A percentile compares a stretch with the other conserved stretches of the same genome.
Evolutionary conservation across 2,797 vertebrate species (phyloP).

Genomic region (Halcyon smyrnensis): DNA sequence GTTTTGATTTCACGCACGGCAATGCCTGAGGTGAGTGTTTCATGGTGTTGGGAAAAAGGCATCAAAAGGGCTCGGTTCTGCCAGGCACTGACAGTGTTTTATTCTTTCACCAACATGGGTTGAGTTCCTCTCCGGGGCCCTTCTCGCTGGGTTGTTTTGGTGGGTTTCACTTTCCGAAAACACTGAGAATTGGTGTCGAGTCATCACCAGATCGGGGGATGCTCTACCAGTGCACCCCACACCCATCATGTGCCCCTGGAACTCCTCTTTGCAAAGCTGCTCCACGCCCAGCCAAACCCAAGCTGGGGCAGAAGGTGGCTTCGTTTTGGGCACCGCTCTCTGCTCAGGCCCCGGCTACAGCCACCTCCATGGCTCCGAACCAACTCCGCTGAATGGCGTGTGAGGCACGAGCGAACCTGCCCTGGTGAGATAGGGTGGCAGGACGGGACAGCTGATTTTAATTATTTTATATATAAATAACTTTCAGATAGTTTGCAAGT

Average conservation of each 20-base stretch:
- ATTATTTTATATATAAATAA: conserved; percentile 70
- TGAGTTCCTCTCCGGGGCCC: not conserved
- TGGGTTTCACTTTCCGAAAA: conserved; percentile 30
- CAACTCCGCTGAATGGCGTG: not conserved
- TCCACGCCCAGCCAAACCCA: fast-evolving
- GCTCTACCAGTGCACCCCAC: not conserved
- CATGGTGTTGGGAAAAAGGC: not conserved
- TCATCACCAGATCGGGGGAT: not conserved
- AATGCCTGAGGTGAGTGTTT: not conserved
- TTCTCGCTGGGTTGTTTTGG: not conserved
- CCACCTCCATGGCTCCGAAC: not conserved
- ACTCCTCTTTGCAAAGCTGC: not conserved
- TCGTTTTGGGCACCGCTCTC: fast-evolving
- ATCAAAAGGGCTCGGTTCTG: not conserved
- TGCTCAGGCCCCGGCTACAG: fast-evolving
- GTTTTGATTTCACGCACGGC: not conserved
- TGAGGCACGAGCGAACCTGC: not conserved
- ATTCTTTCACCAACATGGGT: not conserved
- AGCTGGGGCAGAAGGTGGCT: not conserved
- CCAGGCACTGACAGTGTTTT: not conserved
- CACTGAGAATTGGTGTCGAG: not conserved
- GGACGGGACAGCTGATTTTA: conserved; percentile 58
- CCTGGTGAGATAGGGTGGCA: not conserved
- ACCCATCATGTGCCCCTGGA: not conserved
- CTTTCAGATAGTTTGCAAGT: conserved; percentile 55